phyloP scores from a whole-genome alignment of 2,797 vertebrate species.

The Gorsachius magnificus region DNA sequence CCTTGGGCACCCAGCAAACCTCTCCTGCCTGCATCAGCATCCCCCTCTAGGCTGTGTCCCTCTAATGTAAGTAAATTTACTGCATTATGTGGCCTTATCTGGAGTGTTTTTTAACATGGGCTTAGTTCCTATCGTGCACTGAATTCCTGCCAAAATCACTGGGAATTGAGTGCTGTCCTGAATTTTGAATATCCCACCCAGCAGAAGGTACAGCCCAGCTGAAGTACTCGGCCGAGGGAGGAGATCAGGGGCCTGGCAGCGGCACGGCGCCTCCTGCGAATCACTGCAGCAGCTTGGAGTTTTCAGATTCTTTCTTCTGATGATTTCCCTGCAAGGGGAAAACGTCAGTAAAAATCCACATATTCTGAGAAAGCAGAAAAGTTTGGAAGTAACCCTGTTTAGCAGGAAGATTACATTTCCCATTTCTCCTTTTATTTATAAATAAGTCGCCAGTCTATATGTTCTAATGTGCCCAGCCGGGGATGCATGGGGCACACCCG shows the following conservation, averaged over 20 bases:
- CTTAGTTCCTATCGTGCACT: background rate
- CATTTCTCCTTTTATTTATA: background rate
- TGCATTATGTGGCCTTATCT: background rate
- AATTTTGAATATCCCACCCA: background rate
- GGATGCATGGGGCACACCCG: no score
- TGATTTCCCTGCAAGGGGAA: background rate
- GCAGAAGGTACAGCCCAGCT: background rate
- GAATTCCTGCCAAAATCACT: background rate
- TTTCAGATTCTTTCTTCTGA: background rate
- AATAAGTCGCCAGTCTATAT: background rate
- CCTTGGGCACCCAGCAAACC: background rate
- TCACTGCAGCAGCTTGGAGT: background rate
- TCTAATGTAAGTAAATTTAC: background rate
- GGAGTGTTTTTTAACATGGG: background rate
- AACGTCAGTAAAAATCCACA: accelerated
- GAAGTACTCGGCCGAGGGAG: background rate
- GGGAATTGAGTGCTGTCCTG: background rate
- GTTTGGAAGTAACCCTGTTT: background rate
- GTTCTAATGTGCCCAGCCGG: accelerated
- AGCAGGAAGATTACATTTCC: background rate
- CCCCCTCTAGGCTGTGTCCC: background rate
- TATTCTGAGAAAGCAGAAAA: background rate
- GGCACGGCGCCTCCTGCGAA: background rate
- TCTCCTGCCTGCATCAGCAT: accelerated
- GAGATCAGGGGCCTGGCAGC: background rate